Conservation (phyloP, 2,113 vertebrate species). For the Tachysurus vachellii region DNA sequence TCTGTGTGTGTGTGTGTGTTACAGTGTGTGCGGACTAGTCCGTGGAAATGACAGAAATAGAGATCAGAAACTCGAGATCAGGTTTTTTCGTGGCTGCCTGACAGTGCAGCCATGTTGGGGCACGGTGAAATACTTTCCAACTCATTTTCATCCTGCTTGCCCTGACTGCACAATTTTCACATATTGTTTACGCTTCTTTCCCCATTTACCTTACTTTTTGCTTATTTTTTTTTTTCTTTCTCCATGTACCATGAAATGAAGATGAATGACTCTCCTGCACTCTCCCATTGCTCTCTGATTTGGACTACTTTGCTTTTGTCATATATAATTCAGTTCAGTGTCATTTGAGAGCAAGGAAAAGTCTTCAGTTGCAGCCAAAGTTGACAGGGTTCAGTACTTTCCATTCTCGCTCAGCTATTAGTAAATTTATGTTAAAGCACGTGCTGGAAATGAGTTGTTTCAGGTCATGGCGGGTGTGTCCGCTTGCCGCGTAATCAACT, state of each 20-base stretch:
- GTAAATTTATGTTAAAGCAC: constrained; percentile 44
- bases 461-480: constrained; percentile 10
- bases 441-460: constrained; percentile 40
- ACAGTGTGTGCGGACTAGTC: neutral
- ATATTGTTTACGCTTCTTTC: neutral
- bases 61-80: neutral
- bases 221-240: neutral
- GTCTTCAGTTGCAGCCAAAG: constrained; percentile 30
- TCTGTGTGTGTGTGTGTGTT: neutral
- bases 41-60: neutral
- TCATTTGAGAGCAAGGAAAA: constrained; percentile 39
- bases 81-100: neutral
- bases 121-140: neutral
- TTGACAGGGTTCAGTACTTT: constrained; percentile 43
- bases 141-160: neutral
- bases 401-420: constrained; percentile 42
- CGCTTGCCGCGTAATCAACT: constrained; percentile 37
- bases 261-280: constrained; percentile 51
- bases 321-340: constrained; percentile 46
- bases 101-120: neutral
- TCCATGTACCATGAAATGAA: constrained; percentile 41
- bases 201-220: neutral
- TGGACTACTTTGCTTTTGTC: constrained; percentile 52
- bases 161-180: constrained; percentile 14
- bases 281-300: constrained; percentile 47